phyloP scores from a whole-genome alignment of 2,113 vertebrate genomes.

The Phodopus roborovskii region DNA sequence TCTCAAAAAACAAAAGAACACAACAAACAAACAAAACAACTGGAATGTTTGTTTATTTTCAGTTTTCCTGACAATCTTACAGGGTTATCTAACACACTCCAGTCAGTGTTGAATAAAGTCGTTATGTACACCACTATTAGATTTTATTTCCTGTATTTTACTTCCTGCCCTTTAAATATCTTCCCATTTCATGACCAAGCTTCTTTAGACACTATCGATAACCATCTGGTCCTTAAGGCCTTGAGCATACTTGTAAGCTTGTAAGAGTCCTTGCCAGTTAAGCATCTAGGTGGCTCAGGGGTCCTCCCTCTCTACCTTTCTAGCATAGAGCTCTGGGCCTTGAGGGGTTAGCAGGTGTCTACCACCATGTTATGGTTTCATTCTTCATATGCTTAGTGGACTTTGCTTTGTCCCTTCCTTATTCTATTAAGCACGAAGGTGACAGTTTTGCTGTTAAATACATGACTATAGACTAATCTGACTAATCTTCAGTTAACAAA shows the following conservation, averaged over 20 bases:
- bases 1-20: too few relatives aligned
- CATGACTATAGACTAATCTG: not conserved
- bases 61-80: not conserved
- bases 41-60: not conserved
- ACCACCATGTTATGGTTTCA: not conserved
- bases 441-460: not conserved
- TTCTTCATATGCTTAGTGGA: not conserved
- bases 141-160: not conserved
- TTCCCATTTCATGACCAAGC: not conserved
- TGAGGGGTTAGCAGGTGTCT: not conserved
- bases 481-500: not conserved
- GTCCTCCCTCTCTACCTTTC: not conserved
- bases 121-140: not conserved
- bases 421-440: not conserved
- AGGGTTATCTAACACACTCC: not conserved
- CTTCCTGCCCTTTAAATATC: not conserved
- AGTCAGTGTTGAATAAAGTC: not conserved
- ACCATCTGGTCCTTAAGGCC: not conserved
- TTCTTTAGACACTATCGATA: not conserved
- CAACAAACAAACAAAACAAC: not conserved
- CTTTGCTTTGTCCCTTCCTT: not conserved
- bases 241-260: not conserved
- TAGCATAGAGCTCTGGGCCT: not conserved
- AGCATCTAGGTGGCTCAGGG: not conserved
- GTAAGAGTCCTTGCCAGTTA: not conserved